Base-by-base conservation (phyloP, 2,113 vertebrate species). In the Galbula dea region DNA sequence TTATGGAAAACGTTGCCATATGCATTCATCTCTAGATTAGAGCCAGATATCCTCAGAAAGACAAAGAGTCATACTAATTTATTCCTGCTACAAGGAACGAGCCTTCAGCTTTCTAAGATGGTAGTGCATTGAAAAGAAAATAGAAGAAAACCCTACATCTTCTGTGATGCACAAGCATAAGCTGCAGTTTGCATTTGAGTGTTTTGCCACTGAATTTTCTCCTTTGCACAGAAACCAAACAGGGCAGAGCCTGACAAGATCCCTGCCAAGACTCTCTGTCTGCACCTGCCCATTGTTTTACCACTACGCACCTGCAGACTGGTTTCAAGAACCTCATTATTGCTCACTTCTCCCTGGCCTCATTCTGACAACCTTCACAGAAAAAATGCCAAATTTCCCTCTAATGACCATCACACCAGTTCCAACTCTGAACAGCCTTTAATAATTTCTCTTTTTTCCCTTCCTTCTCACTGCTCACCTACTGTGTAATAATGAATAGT, bases 281-380 rank as follows among this genome's bases (percentile, higher is more conserved):
- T 92, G 94, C 91, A 95, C 94, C 95, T 92, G 85, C 71, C 51
- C 81, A 17, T 93, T 83, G 91, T 95, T 97, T 96, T 80, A 73
- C 87, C 74, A 74, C 83, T 37, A 91, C 12, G 22, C 93, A 96
- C 94, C 94, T 96, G 61, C 93, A 97, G 83, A 37, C 54, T 55
- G 22, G 65, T 62, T 97, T 97, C 94, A 96, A 97, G 65, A 94
- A 67, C 37, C 78, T 95, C 75, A 76, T 94, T 83, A 96, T 61
- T 76, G 79, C 90, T 86, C 73, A 62, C 86, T 95, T 52, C 51
- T 93, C 69, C 62, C 76, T 63, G 82, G 57, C 45, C 65, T 69
- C 63, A 48, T 91, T 86, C 94, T 93, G 92, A 88, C 68, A 88
- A 95, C 51, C 81, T 96, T 96, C 84, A 94, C 37, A 37, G 73